Percentiles rank a stretch among this genome's conserved stretches.
These are phyloP conservation scores for Tribolium freemani DNA, from an alignment of 2,888 invertebrate species.

Conservation along the genomic window DNA sequence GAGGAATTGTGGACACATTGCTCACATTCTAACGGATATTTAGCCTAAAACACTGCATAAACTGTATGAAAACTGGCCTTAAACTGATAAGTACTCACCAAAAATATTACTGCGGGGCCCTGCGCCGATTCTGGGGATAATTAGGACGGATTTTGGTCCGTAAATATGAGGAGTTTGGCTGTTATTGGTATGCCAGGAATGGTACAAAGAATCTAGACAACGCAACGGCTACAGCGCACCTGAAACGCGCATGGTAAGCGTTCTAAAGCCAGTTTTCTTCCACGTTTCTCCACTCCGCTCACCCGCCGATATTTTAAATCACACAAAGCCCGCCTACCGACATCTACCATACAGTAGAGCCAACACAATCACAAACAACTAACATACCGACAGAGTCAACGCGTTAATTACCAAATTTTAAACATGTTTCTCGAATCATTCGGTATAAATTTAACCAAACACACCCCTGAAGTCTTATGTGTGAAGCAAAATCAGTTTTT, in stretches of 20 bases:
- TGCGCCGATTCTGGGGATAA: constrained; percentile 74
- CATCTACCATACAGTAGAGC: constrained; percentile 8
- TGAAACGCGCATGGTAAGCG: constrained; percentile 82
- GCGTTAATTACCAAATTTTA: no score
- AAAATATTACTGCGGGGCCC: constrained; percentile 76
- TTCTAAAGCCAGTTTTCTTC: constrained; percentile 71
- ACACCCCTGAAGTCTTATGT: no score
- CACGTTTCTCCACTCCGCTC: constrained; percentile 45
- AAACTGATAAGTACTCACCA: constrained; percentile 80
- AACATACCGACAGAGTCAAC: no score
- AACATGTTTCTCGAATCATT: no score
- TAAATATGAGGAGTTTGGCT: constrained; percentile 81
- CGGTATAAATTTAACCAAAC: no score
- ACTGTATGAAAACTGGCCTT: constrained; percentile 75
- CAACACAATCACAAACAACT: background rate
- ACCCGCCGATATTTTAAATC: background rate
- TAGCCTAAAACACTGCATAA: constrained; percentile 72
- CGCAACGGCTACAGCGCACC: constrained; percentile 89
- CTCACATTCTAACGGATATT: constrained; percentile 80
- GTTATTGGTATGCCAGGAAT: constrained; percentile 95
- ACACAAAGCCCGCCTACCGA: background rate
- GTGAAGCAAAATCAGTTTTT: no score
- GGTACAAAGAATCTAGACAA: constrained; percentile 98
- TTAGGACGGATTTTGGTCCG: constrained; percentile 79
- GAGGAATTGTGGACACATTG: constrained; percentile 82